Base-by-base conservation (phyloP, 2,888 invertebrate genomes). In the Himalopsyche japonica region DNA sequence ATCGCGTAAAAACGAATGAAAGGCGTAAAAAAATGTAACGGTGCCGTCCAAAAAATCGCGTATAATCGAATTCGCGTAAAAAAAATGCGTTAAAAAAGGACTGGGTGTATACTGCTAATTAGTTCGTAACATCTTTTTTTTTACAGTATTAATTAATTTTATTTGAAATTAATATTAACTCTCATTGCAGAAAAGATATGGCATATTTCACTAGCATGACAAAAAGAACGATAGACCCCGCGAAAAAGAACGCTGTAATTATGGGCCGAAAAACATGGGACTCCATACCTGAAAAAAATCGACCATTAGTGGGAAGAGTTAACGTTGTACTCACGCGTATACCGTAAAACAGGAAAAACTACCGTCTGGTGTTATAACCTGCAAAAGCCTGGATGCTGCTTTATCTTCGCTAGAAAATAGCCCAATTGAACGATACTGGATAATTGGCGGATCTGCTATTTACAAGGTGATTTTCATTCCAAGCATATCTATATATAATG, bases 191-290 rank as follows among this genome's bases (percentile, higher is more conserved):
- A 89, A 96, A 95, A 82, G 99, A 99, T 91, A 95, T 98, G 94
- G 94, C 95, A 0, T 96, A 96, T 89, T 99, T 99, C 89, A 94
- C 95, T 20, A 91, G 92, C 64, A 96, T 97, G 92, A 98, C 99
- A 0, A 93, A 93, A 5, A 92, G 92, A n/a, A 95, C 96, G 0
- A 89, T 89, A 0, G 93, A 96, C 87, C 88, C 92, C 0, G 90
- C 89, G 0, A 97, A 96, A 89, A 93, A 93, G 88, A 99, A 99
- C 91, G 97, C 95, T 0, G 97, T 98, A 0, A 94, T 99, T 10
- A 99, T 99, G 99, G 99, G 99, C 0, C 92, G 98, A 48, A 95
- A 94, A 88, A 98, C 99, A 0, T 99, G 98, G 96, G 96, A 98
- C 86, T 96, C 96, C 20, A 96, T 99, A 86, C 99, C 99, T 0